A percentile compares a stretch with the other conserved stretches of the same genome.
These are phyloP conservation scores for Nomada fucata DNA, from an alignment of 2,888 invertebrate species.

Conservation along the genomic window DNA sequence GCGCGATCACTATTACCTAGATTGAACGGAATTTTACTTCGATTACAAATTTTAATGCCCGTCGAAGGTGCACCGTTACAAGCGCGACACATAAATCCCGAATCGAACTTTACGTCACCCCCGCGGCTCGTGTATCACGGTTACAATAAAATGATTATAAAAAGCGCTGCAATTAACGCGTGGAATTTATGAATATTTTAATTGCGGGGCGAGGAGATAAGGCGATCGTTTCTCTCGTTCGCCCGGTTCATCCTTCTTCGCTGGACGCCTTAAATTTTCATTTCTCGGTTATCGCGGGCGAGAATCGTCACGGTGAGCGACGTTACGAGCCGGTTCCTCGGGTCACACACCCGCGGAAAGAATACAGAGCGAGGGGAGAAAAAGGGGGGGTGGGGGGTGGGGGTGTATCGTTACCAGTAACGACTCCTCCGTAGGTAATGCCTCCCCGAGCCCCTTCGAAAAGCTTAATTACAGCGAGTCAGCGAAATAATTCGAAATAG, in stretches of 20 bases:
- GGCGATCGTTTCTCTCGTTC: conserved; percentile 37
- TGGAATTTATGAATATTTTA: conserved; percentile 60
- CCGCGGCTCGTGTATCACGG: conserved; percentile 45
- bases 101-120: conserved; percentile 51
- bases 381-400: background rate
- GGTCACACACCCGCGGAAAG: background rate
- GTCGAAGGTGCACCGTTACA: conserved; percentile 3
- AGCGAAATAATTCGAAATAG: conserved; percentile 81
- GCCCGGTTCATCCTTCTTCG: background rate
- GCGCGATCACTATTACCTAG: background rate
- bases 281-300: conserved; percentile 41
- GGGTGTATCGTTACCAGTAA: conserved; percentile 64
- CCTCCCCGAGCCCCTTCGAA: conserved; percentile 66
- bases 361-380: background rate
- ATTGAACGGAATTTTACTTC: conserved; percentile 35
- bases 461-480: conserved; percentile 80
- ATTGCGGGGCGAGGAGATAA: conserved; percentile 42
- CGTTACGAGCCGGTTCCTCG: conserved; percentile 33
- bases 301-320: conserved; percentile 50
- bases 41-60: conserved; percentile 47
- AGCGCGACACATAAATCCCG: conserved; percentile 47
- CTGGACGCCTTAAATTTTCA: conserved; percentile 19
- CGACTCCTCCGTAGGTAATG: conserved; percentile 62
- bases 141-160: conserved; percentile 59
- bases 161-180: conserved; percentile 55